These are phyloP conservation scores for Nemotelus nigrinus DNA, from an alignment of 2,888 invertebrate species.

Conservation along the genomic window DNA sequence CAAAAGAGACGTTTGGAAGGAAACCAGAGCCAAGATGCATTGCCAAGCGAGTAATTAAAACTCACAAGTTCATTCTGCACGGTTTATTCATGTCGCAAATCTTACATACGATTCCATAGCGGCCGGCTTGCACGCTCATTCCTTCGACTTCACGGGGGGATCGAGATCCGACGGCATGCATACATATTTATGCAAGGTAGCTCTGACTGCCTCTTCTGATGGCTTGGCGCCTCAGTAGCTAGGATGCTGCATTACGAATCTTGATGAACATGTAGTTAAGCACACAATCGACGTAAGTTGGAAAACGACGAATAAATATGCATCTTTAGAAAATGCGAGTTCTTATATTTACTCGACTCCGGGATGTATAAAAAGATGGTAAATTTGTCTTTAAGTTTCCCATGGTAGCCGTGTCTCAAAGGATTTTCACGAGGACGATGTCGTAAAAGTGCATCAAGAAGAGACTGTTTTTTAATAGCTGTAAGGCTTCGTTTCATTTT, in stretches of 20 bases:
- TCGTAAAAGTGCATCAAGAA: slow-evolving; percentile 42
- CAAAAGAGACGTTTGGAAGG: slow-evolving; percentile 41
- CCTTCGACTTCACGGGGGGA: slow-evolving; percentile 3
- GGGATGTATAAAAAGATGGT: slow-evolving; percentile 49
- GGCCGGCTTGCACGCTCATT: slow-evolving; percentile 18
- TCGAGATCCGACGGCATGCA: slow-evolving; percentile 17
- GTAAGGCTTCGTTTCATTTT: slow-evolving; percentile 36
- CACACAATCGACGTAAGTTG: slow-evolving; percentile 53
- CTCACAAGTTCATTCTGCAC: slow-evolving; percentile 52
- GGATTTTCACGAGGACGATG: slow-evolving; percentile 42
- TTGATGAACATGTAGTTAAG: slow-evolving; percentile 50
- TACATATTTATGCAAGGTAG: slow-evolving; percentile 36
- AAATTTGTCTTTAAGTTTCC: slow-evolving; percentile 51
- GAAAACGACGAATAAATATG: slow-evolving; percentile 51
- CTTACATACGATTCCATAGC: slow-evolving; percentile 41
- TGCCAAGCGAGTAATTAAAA: slow-evolving; percentile 52
- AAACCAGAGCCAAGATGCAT: slow-evolving; percentile 49
- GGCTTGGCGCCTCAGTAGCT: slow-evolving; percentile 20
- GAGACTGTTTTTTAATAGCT: slow-evolving; percentile 40
- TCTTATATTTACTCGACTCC: slow-evolving; percentile 50
- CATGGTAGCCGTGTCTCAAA: slow-evolving; percentile 47
- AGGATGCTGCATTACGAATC: slow-evolving; percentile 26
- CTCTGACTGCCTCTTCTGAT: slow-evolving; percentile 4
- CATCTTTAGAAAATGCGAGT: slow-evolving; percentile 50
- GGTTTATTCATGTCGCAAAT: slow-evolving; percentile 50